These are phyloP conservation scores for Anniella stebbinsi DNA, from an alignment of 2,797 vertebrate species.

Conservation along the genomic window DNA sequence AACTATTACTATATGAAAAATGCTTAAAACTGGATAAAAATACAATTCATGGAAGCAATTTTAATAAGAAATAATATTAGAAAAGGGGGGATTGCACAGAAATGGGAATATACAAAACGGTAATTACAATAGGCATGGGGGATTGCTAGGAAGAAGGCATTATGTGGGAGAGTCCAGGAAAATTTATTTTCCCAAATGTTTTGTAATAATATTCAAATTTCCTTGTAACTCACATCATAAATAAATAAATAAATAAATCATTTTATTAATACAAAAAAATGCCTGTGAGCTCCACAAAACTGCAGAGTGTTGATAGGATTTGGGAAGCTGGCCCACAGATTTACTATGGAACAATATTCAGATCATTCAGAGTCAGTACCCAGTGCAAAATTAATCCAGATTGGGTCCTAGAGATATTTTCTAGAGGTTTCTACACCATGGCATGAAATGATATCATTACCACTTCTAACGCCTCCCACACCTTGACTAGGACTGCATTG, in stretches of 20 bases:
- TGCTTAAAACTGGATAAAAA: background rate
- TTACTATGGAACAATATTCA: background rate
- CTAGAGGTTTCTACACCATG: background rate
- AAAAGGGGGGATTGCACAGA: background rate
- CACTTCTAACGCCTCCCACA: background rate
- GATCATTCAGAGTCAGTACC: background rate
- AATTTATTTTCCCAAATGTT: background rate
- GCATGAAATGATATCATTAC: background rate
- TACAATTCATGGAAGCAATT: background rate
- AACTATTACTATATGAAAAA: background rate
- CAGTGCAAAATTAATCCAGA: background rate
- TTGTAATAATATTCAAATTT: background rate
- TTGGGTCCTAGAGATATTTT: no score
- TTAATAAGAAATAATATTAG: background rate
- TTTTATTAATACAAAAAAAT: conserved; percentile 1
- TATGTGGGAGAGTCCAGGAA: background rate
- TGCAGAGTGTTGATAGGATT: background rate
- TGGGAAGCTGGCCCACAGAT: background rate
- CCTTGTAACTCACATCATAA: background rate
- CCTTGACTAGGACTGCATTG: background rate
- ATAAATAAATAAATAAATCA: no score
- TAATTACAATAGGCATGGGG: background rate
- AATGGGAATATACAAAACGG: background rate
- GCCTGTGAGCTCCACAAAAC: background rate
- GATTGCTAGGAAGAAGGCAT: background rate